A percentile compares a stretch with the other conserved stretches of the same genome.
phyloP scores from a whole-genome alignment of 2,888 invertebrate species.

The Cataglyphis altisquamis region DNA sequence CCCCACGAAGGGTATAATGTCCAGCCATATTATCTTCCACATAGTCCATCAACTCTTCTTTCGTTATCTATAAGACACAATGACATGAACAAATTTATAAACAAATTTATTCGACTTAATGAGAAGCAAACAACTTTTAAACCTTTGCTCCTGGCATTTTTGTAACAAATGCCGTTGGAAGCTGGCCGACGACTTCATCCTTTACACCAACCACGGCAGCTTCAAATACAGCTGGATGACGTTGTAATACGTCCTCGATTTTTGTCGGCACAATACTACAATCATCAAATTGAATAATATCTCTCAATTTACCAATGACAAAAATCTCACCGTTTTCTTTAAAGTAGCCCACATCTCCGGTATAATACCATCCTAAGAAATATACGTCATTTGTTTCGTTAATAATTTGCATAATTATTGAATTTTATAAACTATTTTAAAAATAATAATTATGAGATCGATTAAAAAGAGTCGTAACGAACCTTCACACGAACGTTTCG shows the following conservation, averaged over 20 bases:
- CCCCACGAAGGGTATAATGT: neutral
- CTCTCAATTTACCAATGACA: too few relatives aligned
- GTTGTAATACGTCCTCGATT: neutral
- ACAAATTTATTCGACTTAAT: neutral
- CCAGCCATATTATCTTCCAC: neutral
- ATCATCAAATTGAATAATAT: neutral
- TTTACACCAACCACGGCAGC: neutral
- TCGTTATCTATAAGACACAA: slow-evolving; percentile 8
- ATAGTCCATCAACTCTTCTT: neutral
- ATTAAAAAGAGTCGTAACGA: neutral
- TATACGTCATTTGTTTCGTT: neutral
- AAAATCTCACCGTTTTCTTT: neutral
- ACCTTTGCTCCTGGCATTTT: neutral
- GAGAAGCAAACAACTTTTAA: neutral
- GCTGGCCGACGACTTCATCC: neutral
- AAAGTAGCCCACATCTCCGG: neutral
- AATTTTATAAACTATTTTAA: neutral
- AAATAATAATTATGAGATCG: neutral
- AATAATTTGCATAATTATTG: neutral
- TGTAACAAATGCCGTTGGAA: neutral
- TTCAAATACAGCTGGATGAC: neutral
- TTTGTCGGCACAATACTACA: neutral
- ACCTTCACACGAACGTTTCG: neutral
- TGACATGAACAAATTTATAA: neutral
- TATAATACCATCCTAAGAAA: slow-evolving; percentile 2